phyloP scores from a whole-genome alignment of 2,888 invertebrate species.

The Autographa gamma region DNA sequence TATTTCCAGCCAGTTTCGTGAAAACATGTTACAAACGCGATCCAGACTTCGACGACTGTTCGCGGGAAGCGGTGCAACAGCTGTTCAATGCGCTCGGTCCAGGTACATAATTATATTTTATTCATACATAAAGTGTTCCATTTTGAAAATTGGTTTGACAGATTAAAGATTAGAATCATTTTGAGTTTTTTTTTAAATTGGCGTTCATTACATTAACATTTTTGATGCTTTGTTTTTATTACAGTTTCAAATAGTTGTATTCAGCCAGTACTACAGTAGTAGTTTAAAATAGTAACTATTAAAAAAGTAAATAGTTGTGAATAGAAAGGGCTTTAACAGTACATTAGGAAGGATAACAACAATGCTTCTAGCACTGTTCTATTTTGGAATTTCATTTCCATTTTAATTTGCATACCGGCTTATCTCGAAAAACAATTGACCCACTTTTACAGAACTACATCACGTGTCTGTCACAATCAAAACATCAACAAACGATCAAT shows the following conservation, averaged over 20 bases:
- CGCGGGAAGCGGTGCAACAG: slow-evolving; percentile 90
- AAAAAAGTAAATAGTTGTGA: not conserved
- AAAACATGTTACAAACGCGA: slow-evolving; percentile 91
- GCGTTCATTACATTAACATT: too few species aligned
- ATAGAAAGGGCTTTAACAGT: not conserved
- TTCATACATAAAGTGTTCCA: not conserved
- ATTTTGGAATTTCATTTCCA: slow-evolving; percentile 15
- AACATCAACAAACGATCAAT: slow-evolving; percentile 35
- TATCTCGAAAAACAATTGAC: slow-evolving; percentile 37
- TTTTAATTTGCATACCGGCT: slow-evolving; percentile 27
- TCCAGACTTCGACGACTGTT: slow-evolving; percentile 91
- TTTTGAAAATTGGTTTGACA: not conserved
- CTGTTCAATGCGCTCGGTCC: slow-evolving; percentile 90
- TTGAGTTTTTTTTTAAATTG: too few species aligned
- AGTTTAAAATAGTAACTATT: too few species aligned
- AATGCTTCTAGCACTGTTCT: not conserved
- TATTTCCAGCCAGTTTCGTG: slow-evolving; percentile 91
- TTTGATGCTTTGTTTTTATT: too few species aligned
- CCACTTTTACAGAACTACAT: slow-evolving; percentile 21
- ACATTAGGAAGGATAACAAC: not conserved
- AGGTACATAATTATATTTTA: slow-evolving; percentile 77
- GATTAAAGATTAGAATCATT: not conserved
- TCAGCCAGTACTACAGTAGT: too few species aligned
- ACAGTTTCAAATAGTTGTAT: not conserved
- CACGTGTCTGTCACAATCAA: slow-evolving; percentile 43